phyloP scores from a whole-genome alignment of 2,888 invertebrate species.

The Megamerina dolium region DNA sequence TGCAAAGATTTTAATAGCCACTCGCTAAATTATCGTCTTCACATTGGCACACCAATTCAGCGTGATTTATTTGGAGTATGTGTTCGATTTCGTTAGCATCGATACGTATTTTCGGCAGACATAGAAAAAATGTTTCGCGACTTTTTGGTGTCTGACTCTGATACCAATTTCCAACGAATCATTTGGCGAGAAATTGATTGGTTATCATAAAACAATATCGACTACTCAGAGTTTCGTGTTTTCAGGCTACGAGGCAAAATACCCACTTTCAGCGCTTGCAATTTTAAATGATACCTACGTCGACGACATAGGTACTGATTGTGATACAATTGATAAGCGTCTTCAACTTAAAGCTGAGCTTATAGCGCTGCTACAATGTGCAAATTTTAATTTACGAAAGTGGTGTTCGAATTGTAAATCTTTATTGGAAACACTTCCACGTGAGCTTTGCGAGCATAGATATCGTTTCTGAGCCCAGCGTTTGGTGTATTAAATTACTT shows the following conservation, averaged over 20 bases:
- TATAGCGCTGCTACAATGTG: too few species aligned
- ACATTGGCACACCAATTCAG: too few species aligned
- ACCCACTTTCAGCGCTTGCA: too few species aligned
- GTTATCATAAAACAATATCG: too few species aligned
- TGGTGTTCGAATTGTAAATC: constrained; percentile 8
- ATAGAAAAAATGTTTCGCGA: constrained; percentile 12
- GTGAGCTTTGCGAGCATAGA: too few species aligned
- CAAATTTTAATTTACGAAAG: too few species aligned
- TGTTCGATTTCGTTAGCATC: constrained; percentile 9
- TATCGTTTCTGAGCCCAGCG: too few species aligned
- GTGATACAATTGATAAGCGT: neutral
- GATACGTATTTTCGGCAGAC: constrained; percentile 10
- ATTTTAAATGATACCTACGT: constrained; percentile 7
- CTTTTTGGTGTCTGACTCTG: neutral
- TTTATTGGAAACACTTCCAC: too few species aligned
- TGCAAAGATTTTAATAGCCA: too few species aligned
- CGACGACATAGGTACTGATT: constrained; percentile 8
- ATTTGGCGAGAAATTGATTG: neutral
- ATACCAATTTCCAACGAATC: neutral
- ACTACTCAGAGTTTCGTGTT: neutral
- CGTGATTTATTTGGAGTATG: constrained; percentile 10
- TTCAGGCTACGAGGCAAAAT: neutral
- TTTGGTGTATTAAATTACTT: constrained; percentile 11
- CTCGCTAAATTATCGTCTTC: too few species aligned
- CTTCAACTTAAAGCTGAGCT: neutral